Conservation (phyloP, 30 jellyfish, hydroid and myxozoan species). For the Turritopsis rubra region DNA sequence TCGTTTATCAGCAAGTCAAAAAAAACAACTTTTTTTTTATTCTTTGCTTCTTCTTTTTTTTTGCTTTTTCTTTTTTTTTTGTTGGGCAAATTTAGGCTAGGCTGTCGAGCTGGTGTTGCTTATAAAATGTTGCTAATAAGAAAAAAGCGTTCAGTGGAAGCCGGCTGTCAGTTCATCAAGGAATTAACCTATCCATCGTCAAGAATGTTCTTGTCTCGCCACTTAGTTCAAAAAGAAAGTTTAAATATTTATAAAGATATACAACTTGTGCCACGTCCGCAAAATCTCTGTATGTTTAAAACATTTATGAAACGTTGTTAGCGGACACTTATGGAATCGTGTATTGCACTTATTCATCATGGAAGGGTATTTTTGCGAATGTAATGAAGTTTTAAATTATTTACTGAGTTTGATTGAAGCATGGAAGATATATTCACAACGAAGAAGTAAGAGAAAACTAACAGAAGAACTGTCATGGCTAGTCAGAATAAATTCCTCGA, state of each 20-base stretch:
- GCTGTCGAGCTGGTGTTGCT: too few species aligned
- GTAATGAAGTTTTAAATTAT: neutral
- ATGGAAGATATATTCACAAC: too few species aligned
- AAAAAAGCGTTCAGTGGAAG: too few species aligned
- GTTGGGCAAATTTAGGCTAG: too few species aligned
- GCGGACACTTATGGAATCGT: neutral
- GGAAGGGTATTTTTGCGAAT: neutral
- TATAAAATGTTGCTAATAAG: too few species aligned
- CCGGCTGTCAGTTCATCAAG: neutral
- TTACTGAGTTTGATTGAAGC: neutral
- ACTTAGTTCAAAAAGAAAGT: too few species aligned
- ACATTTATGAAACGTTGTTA: neutral
- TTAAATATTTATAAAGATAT: neutral
- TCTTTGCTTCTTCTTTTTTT: too few species aligned
- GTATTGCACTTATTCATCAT: neutral
- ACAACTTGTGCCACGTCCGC: neutral
- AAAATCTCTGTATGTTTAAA: neutral
- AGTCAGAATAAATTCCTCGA: conserved; percentile 68
- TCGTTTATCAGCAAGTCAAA: too few species aligned
- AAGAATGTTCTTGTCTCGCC: neutral
- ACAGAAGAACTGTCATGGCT: conserved; percentile 11
- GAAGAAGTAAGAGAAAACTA: neutral
- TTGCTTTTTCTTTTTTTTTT: too few species aligned
- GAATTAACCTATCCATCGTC: neutral
- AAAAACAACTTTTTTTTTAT: too few species aligned